Conservation (phyloP, 2,113 vertebrate species). For the Sylvietta virens region DNA sequence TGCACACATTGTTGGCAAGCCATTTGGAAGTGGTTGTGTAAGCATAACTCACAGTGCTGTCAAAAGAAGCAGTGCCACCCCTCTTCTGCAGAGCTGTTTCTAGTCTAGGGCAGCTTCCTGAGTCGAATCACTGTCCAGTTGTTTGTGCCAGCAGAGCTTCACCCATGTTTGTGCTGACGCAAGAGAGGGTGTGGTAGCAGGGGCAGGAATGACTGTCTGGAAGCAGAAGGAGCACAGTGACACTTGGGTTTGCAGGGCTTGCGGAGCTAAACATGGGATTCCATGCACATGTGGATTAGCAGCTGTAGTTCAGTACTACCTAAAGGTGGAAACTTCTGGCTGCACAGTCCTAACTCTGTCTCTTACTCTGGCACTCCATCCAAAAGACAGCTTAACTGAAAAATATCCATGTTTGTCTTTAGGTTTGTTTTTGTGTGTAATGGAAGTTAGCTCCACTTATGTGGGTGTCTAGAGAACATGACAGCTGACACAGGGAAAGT, state of each 20-base stretch:
- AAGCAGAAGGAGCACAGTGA: not conserved
- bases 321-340: not conserved
- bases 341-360: accelerated
- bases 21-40: not conserved
- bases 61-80: not conserved
- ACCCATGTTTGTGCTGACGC: accelerated
- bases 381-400: not conserved
- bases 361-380: not conserved
- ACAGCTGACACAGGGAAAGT: not conserved
- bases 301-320: not conserved
- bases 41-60: not conserved
- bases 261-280: not conserved
- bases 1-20: accelerated
- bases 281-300: accelerated
- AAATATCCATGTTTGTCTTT: not conserved
- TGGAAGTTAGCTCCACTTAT: not conserved
- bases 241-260: not conserved
- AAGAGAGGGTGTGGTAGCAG: not conserved
- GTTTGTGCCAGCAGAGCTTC: not conserved
- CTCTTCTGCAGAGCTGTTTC: not conserved
- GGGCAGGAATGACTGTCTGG: not conserved
- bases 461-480: not conserved
- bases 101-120: not conserved
- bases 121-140: not conserved
- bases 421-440: not conserved